Conservation (phyloP, 2,113 vertebrate genomes). For the Camelus dromedarius region DNA sequence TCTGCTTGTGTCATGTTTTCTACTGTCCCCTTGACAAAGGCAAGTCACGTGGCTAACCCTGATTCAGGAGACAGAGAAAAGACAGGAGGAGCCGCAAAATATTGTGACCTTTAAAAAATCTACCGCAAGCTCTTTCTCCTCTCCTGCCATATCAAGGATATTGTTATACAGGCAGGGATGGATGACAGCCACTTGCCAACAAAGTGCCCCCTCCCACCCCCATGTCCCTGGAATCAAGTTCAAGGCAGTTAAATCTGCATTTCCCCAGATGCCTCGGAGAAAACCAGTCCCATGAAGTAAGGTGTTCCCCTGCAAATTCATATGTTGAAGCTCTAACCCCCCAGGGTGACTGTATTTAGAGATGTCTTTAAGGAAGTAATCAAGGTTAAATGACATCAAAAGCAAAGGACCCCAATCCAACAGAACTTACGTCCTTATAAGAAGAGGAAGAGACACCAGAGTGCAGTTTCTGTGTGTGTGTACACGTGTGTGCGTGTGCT, state of each 20-base stretch:
- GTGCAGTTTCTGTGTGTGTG: too few species aligned
- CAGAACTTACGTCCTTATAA: not conserved
- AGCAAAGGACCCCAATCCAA: not conserved
- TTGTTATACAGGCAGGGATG: not conserved
- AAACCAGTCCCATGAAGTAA: not conserved
- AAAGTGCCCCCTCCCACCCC: not conserved
- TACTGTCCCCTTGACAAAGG: not conserved
- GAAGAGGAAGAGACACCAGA: not conserved
- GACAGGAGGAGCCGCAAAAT: not conserved
- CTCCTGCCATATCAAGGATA: not conserved
- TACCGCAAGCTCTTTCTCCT: not conserved
- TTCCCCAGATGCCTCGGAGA: not conserved
- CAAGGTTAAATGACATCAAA: not conserved
- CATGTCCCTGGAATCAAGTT: not conserved
- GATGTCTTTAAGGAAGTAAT: not conserved
- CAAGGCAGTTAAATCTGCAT: conserved; percentile 7
- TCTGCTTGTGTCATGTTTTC: not conserved
- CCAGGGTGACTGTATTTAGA: not conserved
- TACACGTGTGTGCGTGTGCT: too few species aligned
- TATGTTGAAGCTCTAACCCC: not conserved
- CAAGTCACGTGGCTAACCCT: not conserved
- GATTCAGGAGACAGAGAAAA: not conserved
- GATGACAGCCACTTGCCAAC: not conserved
- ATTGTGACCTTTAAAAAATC: not conserved
- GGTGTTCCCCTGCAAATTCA: not conserved